Conservation (phyloP, 2,113 vertebrate species). For the Cavia porcellus region DNA sequence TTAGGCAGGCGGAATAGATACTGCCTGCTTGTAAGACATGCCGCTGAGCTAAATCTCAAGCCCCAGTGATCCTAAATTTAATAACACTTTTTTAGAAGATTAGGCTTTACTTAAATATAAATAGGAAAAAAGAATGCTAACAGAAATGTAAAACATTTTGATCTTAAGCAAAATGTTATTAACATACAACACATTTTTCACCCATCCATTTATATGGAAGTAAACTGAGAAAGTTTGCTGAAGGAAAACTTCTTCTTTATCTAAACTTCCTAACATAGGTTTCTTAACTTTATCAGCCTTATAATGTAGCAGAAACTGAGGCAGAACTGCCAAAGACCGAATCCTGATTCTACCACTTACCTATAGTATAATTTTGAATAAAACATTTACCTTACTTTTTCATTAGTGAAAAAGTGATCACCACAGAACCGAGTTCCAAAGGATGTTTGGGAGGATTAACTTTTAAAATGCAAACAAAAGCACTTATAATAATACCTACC, state of each 20-base stretch:
- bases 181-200: background rate
- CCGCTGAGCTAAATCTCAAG: no score
- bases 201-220: background rate
- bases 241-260: background rate
- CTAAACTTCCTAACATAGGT: slow-evolving; percentile 24
- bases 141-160: slow-evolving; percentile 50
- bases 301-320: slow-evolving; percentile 2
- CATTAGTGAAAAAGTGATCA: slow-evolving; percentile 29
- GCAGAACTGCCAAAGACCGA: slow-evolving; percentile 18
- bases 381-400: slow-evolving; percentile 10
- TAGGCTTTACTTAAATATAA: slow-evolving; percentile 53
- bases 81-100: background rate
- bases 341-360: slow-evolving; percentile 31
- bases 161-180: slow-evolving; percentile 53
- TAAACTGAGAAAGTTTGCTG: slow-evolving; percentile 6
- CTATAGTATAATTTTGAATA: slow-evolving; percentile 3
- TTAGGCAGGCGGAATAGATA: no score
- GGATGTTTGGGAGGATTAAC: background rate
- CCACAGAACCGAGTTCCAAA: background rate
- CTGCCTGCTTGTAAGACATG: no score
- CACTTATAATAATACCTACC: background rate
- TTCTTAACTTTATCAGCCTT: slow-evolving; percentile 46
- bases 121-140: slow-evolving; percentile 21
- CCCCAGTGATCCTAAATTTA: slow-evolving; percentile 2
- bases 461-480: slow-evolving; percentile 37